Evolutionary conservation across 1,140 invertebrate genomes (phyloP), one percentile per base, ranked within the genome.

Genomic region (Drosophila novamexicana): DNA sequence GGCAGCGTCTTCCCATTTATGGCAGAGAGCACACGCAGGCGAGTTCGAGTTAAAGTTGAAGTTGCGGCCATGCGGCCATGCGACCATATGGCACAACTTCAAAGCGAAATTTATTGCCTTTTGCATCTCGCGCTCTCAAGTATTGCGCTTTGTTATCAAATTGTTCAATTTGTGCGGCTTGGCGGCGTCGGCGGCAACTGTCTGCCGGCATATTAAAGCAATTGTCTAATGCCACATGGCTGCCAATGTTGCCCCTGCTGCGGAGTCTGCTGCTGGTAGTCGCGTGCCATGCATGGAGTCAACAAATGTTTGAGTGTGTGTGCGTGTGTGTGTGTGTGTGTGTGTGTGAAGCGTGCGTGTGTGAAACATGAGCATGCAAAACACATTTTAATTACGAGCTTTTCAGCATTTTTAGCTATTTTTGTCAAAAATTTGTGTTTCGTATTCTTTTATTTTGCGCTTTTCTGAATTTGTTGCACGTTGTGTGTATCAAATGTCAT

Each of bases 181-280:
- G 77, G 53, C 77, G 75, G 49, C 49, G 36, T 18, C 18, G 18
- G 18, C 18, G 22, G 40, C 70, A 59, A 58, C 54, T 72, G 70
- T 77, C 79, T 81, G 70, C 61, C 85, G 82, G 83, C 82, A 85
- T 88, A 85, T 85, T 85, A 79, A 88, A 88, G 82, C 83, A 85
- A 85, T 85, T 85, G 83, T 88, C 83, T 82, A 85, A 85, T 85
- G 71, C 83, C 79, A 85, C 83, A 86, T 86, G 83, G 79, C 71
- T 83, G 79, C n/a, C 12, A 29, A 36, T 68, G 66, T n/a, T 59
- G 54, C 34, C 52, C 49, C 18, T 50, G 59, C 44, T 77, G 12
- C 32, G 32, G 74, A 10, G 34, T 54, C 59, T 63, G 68, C 63
- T 88, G 83, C 83, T 77, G 83, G 79, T 79, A 80, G 83, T 86